phyloP scores from a whole-genome alignment of 1,140 invertebrate genomes.

The Drosophila kohkoa region DNA sequence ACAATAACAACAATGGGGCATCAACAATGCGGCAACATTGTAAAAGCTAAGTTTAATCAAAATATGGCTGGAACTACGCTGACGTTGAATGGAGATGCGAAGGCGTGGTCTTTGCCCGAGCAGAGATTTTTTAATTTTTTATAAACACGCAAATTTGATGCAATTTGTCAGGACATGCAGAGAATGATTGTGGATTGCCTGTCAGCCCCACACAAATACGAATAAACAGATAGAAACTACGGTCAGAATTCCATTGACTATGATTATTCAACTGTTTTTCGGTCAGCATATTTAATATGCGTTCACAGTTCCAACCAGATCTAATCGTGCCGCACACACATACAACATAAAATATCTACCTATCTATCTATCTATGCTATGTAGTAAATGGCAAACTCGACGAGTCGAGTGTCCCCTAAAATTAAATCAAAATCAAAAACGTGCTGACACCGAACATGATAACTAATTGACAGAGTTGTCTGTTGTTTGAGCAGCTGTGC shows the following conservation, averaged over 20 bases:
- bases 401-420: constrained; percentile 52
- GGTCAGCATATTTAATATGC: constrained; percentile 54
- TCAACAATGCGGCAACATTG: constrained; percentile 52
- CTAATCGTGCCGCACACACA: constrained; percentile 31
- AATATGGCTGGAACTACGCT: constrained; percentile 51
- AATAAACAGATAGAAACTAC: background rate
- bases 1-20: constrained; percentile 54
- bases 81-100: background rate
- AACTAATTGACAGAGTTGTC: constrained; percentile 76
- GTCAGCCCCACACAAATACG: background rate
- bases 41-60: constrained; percentile 82
- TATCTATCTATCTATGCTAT: background rate
- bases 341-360: background rate
- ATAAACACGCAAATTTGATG: constrained; percentile 76
- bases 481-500: constrained; percentile 28
- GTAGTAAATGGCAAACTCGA: constrained; percentile 13
- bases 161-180: constrained; percentile 53
- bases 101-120: constrained; percentile 5
- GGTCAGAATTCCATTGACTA: constrained; percentile 7
- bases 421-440: constrained; percentile 79
- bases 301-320: constrained; percentile 10
- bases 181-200: constrained; percentile 20
- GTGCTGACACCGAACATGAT: constrained; percentile 77
- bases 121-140: constrained; percentile 76
- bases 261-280: constrained; percentile 50